Evolutionary conservation across 1,140 invertebrate species (phyloP).

Genomic region (Planococcus citri): DNA sequence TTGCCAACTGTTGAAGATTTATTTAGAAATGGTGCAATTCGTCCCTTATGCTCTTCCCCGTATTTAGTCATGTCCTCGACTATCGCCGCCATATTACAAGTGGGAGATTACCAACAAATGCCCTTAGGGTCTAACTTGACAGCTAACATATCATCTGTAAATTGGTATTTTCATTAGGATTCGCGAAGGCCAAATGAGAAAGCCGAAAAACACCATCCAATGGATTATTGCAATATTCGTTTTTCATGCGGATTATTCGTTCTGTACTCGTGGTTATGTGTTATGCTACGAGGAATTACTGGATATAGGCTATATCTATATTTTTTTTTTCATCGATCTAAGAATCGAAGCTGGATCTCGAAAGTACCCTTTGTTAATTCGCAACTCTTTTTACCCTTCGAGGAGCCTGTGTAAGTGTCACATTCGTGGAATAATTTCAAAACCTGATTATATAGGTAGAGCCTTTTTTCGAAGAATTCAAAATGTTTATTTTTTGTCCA

Average conservation of each 20-base stretch:
- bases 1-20: slow-evolving; percentile 6
- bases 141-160: slow-evolving; percentile 7
- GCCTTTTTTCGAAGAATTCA: no score
- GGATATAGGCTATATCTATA: no score
- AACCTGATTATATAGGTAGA: no score
- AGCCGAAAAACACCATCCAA: background rate
- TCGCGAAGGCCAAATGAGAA: background rate
- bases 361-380: no score
- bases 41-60: slow-evolving; percentile 1
- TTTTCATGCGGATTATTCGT: no score
- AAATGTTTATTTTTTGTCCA: no score
- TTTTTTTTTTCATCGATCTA: no score
- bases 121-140: slow-evolving; percentile 1
- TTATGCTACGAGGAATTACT: no score
- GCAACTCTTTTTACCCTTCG: no score
- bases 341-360: no score
- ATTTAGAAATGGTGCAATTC: slow-evolving; percentile 3
- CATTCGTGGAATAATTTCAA: no score
- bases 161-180: slow-evolving; percentile 4
- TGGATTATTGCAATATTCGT: background rate
- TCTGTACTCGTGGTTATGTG: background rate
- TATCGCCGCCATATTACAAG: background rate
- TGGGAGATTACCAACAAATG: slow-evolving; percentile 1
- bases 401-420: no score
- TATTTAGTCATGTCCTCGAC: background rate